Evolutionary conservation across 2,888 invertebrate species (phyloP), one percentile per base, ranked within the genome.

Genomic region (Marasmarcha lunaedactyla): DNA sequence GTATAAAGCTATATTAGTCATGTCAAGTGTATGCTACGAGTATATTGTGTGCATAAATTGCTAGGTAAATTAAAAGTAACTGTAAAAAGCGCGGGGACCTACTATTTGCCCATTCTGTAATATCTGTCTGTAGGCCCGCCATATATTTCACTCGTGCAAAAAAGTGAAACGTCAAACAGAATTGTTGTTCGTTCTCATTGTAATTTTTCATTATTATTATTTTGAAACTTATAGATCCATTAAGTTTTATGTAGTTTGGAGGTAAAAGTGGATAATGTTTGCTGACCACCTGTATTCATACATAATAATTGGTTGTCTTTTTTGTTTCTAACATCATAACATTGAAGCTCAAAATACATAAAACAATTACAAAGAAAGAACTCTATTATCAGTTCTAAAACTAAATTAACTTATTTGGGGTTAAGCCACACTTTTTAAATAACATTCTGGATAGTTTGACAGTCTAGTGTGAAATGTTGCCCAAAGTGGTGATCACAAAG

Each of bases 141-240:
- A 81, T 83, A 78, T 66, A 79, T 74, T 70, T 67, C 68, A 59
- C 61, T 66, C 67, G 57, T 73, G 67, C 68, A 63, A 57, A 76
- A 60, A 60, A 67, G 71, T 74, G 74, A 81, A 83, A 83, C 73
- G 83, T 83, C 83, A 83, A 74, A 71, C 50, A 47, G 54, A 54
- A 70, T 69, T 67, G 62, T 68, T 68, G 62, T 61, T 61, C 49
- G 59, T 59, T 68, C 64, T 64, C 46, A 47, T 48, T 49, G 43
- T 35, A 50, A n/a, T 52, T 46, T 44, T 46, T 44, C 37, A 48
- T 51, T 58, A 54, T 52, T 49, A 44, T 40, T 40, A 35, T 45
- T 33, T 44, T 30, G 42, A 13, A 37, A n/a, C 35, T 33, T 39
- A 9, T 6, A 42, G 42, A 46, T 45, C 48, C 41, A 38, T 34